Evolutionary conservation across 2,797 vertebrate species (phyloP), one percentile per base, ranked within the genome.

Genomic region (Enteromius paludinosus): DNA sequence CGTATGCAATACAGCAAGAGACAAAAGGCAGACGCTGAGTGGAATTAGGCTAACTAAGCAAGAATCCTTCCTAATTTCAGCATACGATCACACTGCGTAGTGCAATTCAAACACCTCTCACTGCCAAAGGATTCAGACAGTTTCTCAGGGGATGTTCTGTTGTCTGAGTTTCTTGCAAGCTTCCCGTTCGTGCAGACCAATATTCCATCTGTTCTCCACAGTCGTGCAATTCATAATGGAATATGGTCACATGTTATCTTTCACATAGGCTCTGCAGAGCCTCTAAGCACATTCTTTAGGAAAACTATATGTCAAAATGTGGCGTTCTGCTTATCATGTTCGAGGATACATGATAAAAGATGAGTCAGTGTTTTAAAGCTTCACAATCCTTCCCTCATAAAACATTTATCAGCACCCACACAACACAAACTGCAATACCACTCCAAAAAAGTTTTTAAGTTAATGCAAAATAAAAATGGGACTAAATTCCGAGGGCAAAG

Each of bases 131-230:
- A 73, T 83, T 87, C 73, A 71, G 80, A 81, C 85, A 78, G 76
- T 71, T 84, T 86, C 84, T 86, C 73, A 10, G 17, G 85, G 68
- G 83, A 87, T 70, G 66, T 49, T 88, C 78, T 74, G 83, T 81
- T 79, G 86, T 81, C 61, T 38, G 71, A 30, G 61, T 82, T 71
- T 72, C 68, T 85, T 59, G 72, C 14, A 38, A 71, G 62, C 28
- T 70, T 85, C 78, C 78, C 65, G 59, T 79, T 86, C 66, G 35
- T 71, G 76, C 62, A 74, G 61, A 86, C 25, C 54, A 66, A 43
- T 25, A 64, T 69, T 79, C 85, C 85, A 87, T 85, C 85, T 84
- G 86, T 77, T 85, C 79, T 52, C 23, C 18, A 71, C 3, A 59
- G 52, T 47, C 85, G 62, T 66, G 10, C 17, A 65, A 87, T 71